Base-by-base conservation (phyloP, 2,888 invertebrate species). In the Tubulanus polymorphus region DNA sequence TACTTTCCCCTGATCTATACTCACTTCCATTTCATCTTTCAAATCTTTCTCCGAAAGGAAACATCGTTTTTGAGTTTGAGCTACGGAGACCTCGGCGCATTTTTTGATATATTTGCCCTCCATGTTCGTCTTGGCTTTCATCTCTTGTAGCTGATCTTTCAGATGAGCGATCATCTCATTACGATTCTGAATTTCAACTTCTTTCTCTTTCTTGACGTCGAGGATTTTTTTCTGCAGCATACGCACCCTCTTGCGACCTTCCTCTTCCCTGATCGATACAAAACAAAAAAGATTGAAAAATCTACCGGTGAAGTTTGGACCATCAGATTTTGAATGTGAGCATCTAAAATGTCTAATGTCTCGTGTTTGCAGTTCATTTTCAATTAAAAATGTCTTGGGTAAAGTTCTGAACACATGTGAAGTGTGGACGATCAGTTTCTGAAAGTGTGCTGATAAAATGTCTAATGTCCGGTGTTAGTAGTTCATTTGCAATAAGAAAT, bases 161-260 rank as follows among this genome's bases (percentile, higher is more conserved):
- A 78, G 68, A 60, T 79, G 78, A 2, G 79, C 79, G 37, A 79
- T 79, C 72, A 79, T 74, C 62, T 79, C 77, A 61, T 73, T 74
- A 37, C 79, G 64, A 54, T 75, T 69, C 55, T 76, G 75, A 0
- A 76, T 53, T 61, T 77, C 78, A 3, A 65, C 63, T 54, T 77
- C 76, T 56, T 76, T 74, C 55, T 76, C 74, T 53, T 69, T 71
- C 55, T 72, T 73, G 6, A 79, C 72, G 51, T 76, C 75, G 20
- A 64, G 56, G 25, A 79, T 61, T 51, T 74, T 70, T 37, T 64
- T 67, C 55, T 72, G 70, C 23, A 79, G 61, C 30, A 60, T 60
- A 51, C 68, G 71, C n/a, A 78, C 71, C 45, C 72, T 58, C 60
- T 71, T 73, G 5, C 76, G 60, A 0, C 76, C 74, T 60, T 75